These are phyloP conservation scores for Dolichallabes microphthalmus DNA, from an alignment of 2,113 vertebrate genomes.

Conservation along the genomic window DNA sequence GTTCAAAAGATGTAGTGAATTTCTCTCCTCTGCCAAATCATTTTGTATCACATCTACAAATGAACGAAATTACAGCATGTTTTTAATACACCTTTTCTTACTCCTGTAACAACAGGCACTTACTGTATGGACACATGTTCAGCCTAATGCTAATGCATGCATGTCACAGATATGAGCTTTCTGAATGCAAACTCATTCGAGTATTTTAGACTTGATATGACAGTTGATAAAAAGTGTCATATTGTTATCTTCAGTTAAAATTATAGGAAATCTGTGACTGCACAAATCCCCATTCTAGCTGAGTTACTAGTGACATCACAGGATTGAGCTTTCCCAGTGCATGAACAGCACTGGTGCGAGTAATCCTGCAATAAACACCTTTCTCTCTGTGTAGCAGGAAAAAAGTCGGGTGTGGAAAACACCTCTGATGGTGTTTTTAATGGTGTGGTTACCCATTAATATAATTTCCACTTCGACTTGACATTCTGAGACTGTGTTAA, in stretches of 20 bases:
- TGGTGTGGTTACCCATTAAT: constrained; percentile 8
- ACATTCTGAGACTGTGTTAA: constrained; percentile 8
- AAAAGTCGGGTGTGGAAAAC: constrained; percentile 23
- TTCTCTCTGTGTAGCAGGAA: not conserved
- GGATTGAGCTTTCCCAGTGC: constrained; percentile 12
- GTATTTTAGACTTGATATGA: not conserved
- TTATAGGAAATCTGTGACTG: constrained; percentile 7
- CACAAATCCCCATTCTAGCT: not conserved
- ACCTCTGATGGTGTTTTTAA: not conserved
- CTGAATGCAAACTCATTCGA: not conserved
- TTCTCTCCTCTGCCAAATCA: not conserved
- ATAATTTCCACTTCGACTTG: not conserved
- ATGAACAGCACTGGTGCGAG: constrained; percentile 6
- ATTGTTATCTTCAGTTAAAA: not conserved
- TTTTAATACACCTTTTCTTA: not conserved
- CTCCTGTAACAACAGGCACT: not conserved
- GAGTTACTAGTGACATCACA: constrained; percentile 27
- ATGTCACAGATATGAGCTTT: not conserved
- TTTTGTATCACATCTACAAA: not conserved
- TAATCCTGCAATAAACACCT: constrained; percentile 23
- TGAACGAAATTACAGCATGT: not conserved
- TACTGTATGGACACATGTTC: not conserved
- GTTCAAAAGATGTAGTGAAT: constrained; percentile 4
- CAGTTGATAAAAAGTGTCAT: not conserved
- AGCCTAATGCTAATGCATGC: not conserved